These are phyloP conservation scores for Agapornis canus DNA, from an alignment of 2,797 vertebrate species.

Conservation along the genomic window DNA sequence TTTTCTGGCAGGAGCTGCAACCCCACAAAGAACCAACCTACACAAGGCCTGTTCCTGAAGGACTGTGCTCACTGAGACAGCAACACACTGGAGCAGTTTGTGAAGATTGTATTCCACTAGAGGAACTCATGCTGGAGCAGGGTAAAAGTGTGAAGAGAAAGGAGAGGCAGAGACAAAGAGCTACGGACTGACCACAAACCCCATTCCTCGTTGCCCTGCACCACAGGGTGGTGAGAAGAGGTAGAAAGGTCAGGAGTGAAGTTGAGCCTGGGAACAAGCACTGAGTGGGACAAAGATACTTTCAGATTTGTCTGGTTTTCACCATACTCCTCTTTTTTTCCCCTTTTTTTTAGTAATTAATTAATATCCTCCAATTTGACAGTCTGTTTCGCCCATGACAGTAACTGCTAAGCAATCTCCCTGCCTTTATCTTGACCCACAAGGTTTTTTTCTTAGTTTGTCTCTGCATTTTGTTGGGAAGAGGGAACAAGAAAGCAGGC, in stretches of 20 bases:
- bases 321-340: neutral
- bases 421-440: neutral
- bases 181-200: neutral
- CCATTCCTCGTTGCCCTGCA: rapidly evolving
- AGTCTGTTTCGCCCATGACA: neutral
- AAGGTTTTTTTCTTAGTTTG: neutral
- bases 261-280: neutral
- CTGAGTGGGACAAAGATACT: rapidly evolving
- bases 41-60: neutral
- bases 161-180: neutral
- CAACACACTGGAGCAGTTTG: rapidly evolving
- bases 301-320: neutral
- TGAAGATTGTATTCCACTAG: neutral
- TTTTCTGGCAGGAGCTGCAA: neutral
- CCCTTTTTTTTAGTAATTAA: neutral
- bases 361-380: neutral
- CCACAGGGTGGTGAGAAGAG: neutral
- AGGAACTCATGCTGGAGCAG: neutral
- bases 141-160: neutral
- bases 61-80: neutral
- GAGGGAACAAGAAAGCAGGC: neutral
- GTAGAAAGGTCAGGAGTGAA: neutral
- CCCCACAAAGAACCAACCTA: neutral
- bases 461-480: neutral
- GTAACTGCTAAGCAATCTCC: neutral